Evolutionary conservation across 2,888 invertebrate genomes (phyloP).

Genomic region (Cryptocephalus primarius): DNA sequence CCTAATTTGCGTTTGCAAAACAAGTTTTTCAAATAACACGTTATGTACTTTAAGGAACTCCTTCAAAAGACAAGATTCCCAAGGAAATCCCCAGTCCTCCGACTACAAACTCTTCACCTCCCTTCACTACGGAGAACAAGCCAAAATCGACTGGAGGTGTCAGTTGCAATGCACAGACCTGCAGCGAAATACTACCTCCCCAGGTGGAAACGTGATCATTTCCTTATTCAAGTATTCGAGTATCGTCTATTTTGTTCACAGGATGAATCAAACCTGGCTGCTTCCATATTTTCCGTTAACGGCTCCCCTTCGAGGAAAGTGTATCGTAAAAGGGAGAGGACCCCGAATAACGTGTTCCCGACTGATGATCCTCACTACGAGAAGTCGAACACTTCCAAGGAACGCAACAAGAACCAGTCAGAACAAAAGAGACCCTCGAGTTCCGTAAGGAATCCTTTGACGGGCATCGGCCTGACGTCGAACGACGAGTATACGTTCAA

Average conservation of each 20-base stretch:
- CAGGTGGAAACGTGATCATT: too few species aligned
- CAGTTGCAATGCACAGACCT: slow-evolving; percentile 15
- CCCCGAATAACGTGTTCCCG: slow-evolving; percentile 6
- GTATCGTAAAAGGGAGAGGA: not conserved
- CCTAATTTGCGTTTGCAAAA: too few species aligned
- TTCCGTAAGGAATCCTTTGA: slow-evolving; percentile 30
- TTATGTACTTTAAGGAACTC: too few species aligned
- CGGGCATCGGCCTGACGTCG: slow-evolving; percentile 29
- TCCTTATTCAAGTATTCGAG: too few species aligned
- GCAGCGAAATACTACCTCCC: slow-evolving; percentile 14
- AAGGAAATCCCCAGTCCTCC: not conserved
- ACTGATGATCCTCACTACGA: not conserved
- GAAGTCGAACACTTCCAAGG: slow-evolving; percentile 5
- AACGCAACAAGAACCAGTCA: slow-evolving; percentile 16
- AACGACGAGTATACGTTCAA: slow-evolving; percentile 26
- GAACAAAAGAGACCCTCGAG: slow-evolving; percentile 19
- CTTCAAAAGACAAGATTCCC: too few species aligned
- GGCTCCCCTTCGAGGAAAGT: slow-evolving; percentile 20
- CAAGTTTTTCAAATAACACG: too few species aligned
- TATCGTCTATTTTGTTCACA: too few species aligned
- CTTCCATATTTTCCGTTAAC: slow-evolving; percentile 20
- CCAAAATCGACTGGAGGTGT: slow-evolving; percentile 5
- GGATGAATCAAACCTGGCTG: slow-evolving; percentile 12
- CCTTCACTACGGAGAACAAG: not conserved
- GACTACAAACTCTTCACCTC: not conserved